Evolutionary conservation across 2,797 vertebrate species (phyloP).

Genomic region (Lacerta bilineata): DNA sequence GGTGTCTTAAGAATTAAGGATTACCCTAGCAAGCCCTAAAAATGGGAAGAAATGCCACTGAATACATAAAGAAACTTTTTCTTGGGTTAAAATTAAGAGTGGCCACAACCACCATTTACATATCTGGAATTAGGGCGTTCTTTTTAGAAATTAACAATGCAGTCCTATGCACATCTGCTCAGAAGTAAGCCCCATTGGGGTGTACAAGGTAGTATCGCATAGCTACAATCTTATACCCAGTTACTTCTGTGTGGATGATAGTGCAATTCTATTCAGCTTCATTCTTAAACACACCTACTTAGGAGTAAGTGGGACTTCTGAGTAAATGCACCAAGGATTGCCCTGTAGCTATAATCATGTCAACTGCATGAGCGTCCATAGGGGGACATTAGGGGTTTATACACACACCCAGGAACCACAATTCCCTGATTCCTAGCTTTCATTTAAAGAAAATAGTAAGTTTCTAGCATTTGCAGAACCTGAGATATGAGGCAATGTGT

Average conservation of each 20-base stretch:
- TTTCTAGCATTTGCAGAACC: no score
- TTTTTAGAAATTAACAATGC: background rate
- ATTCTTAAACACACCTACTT: no score
- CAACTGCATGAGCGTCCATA: background rate
- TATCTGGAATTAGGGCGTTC: background rate
- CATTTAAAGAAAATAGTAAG: no score
- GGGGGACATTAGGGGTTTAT: no score
- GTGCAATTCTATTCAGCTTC: background rate
- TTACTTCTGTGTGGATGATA: background rate
- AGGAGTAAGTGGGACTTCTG: no score
- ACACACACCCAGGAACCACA: no score
- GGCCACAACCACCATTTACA: no score
- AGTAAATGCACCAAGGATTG: background rate
- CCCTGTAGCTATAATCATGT: background rate
- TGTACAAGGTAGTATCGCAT: no score
- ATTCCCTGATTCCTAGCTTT: no score
- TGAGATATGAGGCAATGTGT: no score
- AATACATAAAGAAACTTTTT: background rate
- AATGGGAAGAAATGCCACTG: background rate
- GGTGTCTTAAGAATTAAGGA: background rate
- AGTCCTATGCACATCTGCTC: no score
- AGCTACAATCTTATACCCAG: background rate
- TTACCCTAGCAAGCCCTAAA: background rate
- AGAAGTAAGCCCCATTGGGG: no score
- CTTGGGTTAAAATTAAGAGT: background rate